Percentiles rank a stretch among this genome's conserved stretches.
Evolutionary conservation across 2,113 vertebrate species (phyloP).

Genomic region (Fulica atra): DNA sequence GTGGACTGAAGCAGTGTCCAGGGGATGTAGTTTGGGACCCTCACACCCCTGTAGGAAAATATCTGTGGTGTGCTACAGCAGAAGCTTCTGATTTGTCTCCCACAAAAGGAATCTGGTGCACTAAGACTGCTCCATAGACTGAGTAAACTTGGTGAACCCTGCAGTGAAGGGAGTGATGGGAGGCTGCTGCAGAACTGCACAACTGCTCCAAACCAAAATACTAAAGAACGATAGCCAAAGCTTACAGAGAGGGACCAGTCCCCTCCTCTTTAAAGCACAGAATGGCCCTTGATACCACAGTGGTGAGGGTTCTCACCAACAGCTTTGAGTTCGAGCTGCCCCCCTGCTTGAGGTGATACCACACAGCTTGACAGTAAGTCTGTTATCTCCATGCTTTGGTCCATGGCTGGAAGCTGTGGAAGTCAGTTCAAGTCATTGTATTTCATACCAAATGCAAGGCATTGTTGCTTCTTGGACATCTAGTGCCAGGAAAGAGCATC

Average conservation of each 20-base stretch:
- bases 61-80: background rate
- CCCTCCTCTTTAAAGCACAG: background rate
- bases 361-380: background rate
- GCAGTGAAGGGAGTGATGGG: background rate
- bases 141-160: background rate
- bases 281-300: background rate
- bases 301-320: background rate
- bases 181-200: background rate
- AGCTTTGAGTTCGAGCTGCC: background rate
- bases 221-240: background rate
- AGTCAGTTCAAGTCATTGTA: background rate
- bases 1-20: background rate
- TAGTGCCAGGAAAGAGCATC: background rate
- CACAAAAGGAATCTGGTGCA: background rate
- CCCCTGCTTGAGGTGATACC: background rate
- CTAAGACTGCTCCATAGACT: accelerated
- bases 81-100: background rate
- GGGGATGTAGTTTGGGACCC: background rate
- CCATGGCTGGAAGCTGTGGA: background rate
- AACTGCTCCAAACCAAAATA: background rate
- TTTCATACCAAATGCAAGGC: background rate
- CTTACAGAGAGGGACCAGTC: background rate
- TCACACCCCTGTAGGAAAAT: background rate
- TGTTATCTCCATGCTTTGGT: background rate
- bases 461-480: background rate